phyloP scores from a whole-genome alignment of 2,113 vertebrate species.

The Poecile atricapillus region DNA sequence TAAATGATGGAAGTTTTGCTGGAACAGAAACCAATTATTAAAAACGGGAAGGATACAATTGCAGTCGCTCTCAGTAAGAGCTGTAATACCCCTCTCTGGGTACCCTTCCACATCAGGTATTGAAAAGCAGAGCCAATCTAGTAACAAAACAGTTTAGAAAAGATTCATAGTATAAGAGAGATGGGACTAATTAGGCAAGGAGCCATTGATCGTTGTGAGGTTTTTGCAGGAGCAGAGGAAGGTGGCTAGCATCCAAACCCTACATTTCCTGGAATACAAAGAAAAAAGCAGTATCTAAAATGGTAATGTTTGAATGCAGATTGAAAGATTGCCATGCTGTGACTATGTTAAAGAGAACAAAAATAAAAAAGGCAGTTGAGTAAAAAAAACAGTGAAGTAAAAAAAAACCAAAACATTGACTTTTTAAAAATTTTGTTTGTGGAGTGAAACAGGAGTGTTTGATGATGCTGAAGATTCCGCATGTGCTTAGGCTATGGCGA shows the following conservation, averaged over 20 bases:
- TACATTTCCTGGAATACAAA: constrained; percentile 41
- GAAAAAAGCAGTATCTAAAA: constrained; percentile 28
- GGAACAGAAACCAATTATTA: not conserved
- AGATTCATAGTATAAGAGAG: not conserved
- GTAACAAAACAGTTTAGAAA: constrained; percentile 37
- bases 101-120: not conserved
- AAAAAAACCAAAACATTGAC: not conserved
- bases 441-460: not conserved
- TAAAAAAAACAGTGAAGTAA: not conserved
- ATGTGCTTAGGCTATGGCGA: not conserved
- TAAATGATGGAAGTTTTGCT: not conserved
- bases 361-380: not conserved
- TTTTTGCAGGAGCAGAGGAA: constrained; percentile 37
- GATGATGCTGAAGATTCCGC: not conserved
- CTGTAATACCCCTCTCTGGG: not conserved
- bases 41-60: not conserved
- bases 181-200: constrained; percentile 55
- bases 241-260: constrained; percentile 35
- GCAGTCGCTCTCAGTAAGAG: not conserved
- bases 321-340: not conserved
- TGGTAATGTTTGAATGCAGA: not conserved
- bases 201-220: constrained; percentile 45
- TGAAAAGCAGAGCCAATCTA: not conserved
- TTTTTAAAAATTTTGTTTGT: not conserved
- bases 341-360: not conserved